phyloP scores from a whole-genome alignment of 30 jellyfish, hydroid and myxozoan species.

The Chrysaora quinquecirrha region DNA sequence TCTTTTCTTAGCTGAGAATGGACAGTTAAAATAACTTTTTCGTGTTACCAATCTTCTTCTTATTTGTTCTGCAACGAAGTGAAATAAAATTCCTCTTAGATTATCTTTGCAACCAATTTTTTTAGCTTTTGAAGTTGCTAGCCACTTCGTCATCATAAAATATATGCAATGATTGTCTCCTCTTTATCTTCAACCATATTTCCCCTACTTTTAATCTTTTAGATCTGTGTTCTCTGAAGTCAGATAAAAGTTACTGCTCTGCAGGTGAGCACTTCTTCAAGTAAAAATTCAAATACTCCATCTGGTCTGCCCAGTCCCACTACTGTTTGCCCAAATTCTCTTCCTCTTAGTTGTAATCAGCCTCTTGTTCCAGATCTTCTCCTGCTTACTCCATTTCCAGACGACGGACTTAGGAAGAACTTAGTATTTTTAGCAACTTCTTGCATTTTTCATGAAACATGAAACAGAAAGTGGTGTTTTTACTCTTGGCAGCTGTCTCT shows the following conservation, averaged over 20 bases:
- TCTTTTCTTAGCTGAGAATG: conserved; percentile 48
- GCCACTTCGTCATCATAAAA: conserved; percentile 52
- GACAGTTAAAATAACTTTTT: conserved; percentile 33
- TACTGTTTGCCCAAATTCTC: conserved; percentile 39
- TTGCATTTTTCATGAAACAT: conserved; percentile 38
- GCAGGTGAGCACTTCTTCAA: conserved; percentile 28
- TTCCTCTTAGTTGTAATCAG: conserved; percentile 27
- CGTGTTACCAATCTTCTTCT: conserved; percentile 54
- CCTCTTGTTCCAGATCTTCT: conserved; percentile 40
- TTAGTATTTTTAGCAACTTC: conserved; percentile 51
- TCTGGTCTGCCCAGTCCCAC: conserved; percentile 38
- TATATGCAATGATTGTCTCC: conserved; percentile 25
- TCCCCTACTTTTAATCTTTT: conserved; percentile 19
- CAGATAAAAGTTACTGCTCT: conserved; percentile 27
- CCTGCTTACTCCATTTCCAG: conserved; percentile 60
- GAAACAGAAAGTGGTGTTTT: no score
- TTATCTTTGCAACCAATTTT: conserved; percentile 43
- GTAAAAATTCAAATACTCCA: conserved; percentile 16
- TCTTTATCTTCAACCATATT: conserved; percentile 38
- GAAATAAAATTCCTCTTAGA: conserved; percentile 34
- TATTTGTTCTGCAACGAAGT: conserved; percentile 46
- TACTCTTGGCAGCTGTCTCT: conserved; percentile 50
- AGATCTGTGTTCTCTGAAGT: conserved; percentile 36
- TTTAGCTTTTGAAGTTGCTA: conserved; percentile 41
- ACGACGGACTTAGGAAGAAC: no score